Evolutionary conservation across 2,113 vertebrate genomes (phyloP).

Genomic region (Typhlomys cinereus): DNA sequence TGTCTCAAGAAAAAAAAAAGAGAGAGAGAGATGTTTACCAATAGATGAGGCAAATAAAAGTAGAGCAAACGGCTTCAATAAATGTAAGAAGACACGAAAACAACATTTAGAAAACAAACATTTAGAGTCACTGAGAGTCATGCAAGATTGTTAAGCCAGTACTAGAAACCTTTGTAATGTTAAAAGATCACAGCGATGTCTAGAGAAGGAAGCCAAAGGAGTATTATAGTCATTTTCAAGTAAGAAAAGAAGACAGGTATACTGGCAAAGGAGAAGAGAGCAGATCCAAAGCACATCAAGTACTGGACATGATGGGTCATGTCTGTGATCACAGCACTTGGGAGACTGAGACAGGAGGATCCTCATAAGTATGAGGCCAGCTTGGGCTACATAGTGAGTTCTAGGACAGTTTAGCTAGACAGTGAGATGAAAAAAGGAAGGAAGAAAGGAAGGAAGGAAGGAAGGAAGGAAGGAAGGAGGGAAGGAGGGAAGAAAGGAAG

Average conservation of each 20-base stretch:
- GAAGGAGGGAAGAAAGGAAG: too few species aligned
- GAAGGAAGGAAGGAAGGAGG: too few species aligned
- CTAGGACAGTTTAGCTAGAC: too few species aligned
- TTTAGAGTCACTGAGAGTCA: background rate
- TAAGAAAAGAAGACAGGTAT: conserved; percentile 14
- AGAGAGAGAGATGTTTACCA: background rate
- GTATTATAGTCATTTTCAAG: background rate
- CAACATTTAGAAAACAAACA: background rate
- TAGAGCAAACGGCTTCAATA: background rate
- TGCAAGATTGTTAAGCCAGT: conserved; percentile 10
- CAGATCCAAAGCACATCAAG: background rate
- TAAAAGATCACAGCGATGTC: conserved; percentile 22
- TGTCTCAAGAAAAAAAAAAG: background rate
- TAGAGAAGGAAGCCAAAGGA: background rate
- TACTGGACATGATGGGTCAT: background rate
- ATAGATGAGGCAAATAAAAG: background rate
- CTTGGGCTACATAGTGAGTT: background rate
- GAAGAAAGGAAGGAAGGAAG: too few species aligned
- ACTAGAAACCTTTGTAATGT: background rate
- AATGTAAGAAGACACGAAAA: background rate
- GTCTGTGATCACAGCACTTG: background rate
- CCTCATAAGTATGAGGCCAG: background rate
- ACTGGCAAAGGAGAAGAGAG: too few species aligned
- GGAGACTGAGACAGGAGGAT: background rate
- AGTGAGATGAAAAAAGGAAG: too few species aligned